Evolutionary conservation across 2,888 invertebrate species (phyloP).

Genomic region (Onchidella celtica): DNA sequence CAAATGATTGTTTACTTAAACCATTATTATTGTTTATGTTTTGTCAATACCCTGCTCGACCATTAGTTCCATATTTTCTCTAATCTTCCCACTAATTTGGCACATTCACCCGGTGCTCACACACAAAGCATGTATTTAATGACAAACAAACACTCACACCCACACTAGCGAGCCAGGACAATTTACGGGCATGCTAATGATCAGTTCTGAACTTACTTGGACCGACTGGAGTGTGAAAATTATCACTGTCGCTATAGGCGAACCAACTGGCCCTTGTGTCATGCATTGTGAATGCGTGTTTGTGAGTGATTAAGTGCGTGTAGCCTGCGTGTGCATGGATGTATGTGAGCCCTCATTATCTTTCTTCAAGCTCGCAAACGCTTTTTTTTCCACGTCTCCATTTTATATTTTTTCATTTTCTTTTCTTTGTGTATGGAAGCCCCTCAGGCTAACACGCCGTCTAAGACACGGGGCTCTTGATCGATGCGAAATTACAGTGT

Average conservation of each 20-base stretch:
- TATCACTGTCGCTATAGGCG: constrained; percentile 10
- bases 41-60: no score
- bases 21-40: no score
- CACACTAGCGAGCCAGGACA: no score
- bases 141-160: no score
- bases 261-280: constrained; percentile 8
- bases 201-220: not conserved
- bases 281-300: constrained; percentile 19
- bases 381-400: no score
- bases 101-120: no score
- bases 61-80: no score
- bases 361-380: not conserved
- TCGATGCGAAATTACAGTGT: constrained; percentile 30
- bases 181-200: not conserved
- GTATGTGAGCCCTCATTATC: constrained; percentile 13
- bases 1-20: no score
- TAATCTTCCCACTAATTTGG: no score
- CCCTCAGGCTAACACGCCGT: not conserved
- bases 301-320: not conserved
- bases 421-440: no score
- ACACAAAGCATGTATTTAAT: no score
- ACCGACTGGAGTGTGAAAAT: not conserved
- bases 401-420: no score
- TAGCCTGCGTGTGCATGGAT: constrained; percentile 2
- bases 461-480: not conserved